Evolutionary conservation across 2,888 invertebrate species (phyloP).

Genomic region (Zele albiditarsus): DNA sequence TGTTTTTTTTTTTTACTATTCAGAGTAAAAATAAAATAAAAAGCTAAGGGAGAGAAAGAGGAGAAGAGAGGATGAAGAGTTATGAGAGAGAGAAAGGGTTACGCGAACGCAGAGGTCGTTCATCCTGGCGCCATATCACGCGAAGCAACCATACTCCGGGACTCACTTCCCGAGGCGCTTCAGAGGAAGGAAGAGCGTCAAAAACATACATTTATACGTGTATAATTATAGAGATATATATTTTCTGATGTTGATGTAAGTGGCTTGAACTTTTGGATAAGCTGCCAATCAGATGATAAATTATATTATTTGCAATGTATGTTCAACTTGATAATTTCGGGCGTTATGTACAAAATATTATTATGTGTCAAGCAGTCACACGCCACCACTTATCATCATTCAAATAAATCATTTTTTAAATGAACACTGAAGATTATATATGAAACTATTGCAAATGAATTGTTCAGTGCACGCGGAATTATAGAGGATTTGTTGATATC

Average conservation of each 20-base stretch:
- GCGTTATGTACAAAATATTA: neutral
- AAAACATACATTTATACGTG: neutral
- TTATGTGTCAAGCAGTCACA: neutral
- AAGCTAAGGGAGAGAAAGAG: neutral
- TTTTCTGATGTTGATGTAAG: slow-evolving; percentile 2
- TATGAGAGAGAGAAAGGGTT: slow-evolving; percentile 15
- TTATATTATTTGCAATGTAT: neutral
- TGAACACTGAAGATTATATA: neutral
- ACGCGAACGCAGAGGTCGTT: slow-evolving; percentile 47
- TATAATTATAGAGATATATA: neutral
- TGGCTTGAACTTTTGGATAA: slow-evolving; percentile 25
- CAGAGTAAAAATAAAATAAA: slow-evolving; percentile 1
- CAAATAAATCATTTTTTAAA: neutral
- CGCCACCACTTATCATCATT: neutral
- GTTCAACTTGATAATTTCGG: neutral
- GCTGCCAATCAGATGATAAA: neutral
- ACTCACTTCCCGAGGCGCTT: slow-evolving; percentile 8
- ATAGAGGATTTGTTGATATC: neutral
- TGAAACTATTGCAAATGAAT: neutral
- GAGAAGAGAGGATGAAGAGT: slow-evolving; percentile 4
- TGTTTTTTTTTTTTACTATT: slow-evolving; percentile 23
- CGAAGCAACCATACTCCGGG: slow-evolving; percentile 36
- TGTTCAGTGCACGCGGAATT: neutral
- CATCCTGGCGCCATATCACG: slow-evolving; percentile 51
- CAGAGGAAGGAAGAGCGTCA: neutral